These are phyloP conservation scores for Rhinogobius similis DNA, from an alignment of 2,113 vertebrate species.

Conservation along the genomic window DNA sequence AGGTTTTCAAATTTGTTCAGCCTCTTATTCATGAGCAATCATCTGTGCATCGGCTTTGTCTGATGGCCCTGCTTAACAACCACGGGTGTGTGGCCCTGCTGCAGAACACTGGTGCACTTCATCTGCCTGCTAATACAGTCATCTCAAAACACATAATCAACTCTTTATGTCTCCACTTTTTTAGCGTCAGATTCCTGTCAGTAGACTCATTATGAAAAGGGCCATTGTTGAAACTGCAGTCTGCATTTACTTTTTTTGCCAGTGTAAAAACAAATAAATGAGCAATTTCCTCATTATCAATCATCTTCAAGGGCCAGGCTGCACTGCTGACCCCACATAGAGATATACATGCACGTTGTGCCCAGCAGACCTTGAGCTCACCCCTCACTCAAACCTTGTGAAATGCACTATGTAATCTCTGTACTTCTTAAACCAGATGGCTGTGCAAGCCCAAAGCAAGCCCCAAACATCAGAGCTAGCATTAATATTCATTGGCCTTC, in stretches of 20 bases:
- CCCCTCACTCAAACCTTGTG: slow-evolving; percentile 37
- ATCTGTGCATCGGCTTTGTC: slow-evolving; percentile 40
- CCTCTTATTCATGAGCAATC: slow-evolving; percentile 44
- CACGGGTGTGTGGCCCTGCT: slow-evolving; percentile 1
- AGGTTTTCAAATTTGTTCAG: slow-evolving; percentile 35
- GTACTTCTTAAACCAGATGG: slow-evolving; percentile 45
- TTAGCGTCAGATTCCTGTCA: slow-evolving; percentile 5
- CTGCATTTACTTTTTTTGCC: background rate
- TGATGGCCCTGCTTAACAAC: slow-evolving; percentile 23
- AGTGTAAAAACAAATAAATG: slow-evolving; percentile 7
- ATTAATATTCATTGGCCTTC: slow-evolving; percentile 68
- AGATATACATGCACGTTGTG: slow-evolving; percentile 29
- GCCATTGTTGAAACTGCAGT: background rate
- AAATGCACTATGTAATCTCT: slow-evolving; percentile 50
- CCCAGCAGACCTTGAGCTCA: slow-evolving; percentile 36
- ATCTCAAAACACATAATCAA: slow-evolving; percentile 21
- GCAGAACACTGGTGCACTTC: slow-evolving; percentile 30
- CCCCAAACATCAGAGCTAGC: slow-evolving; percentile 42
- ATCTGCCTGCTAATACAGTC: slow-evolving; percentile 48
- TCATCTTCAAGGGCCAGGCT: slow-evolving; percentile 26
- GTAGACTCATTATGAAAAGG: background rate
- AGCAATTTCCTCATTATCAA: slow-evolving; percentile 29
- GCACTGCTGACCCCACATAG: slow-evolving; percentile 23
- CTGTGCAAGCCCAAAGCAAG: slow-evolving; percentile 34
- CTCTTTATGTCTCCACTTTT: slow-evolving; percentile 34